Base-by-base conservation (phyloP, 2,888 invertebrate species). In the Gibbula magus region DNA sequence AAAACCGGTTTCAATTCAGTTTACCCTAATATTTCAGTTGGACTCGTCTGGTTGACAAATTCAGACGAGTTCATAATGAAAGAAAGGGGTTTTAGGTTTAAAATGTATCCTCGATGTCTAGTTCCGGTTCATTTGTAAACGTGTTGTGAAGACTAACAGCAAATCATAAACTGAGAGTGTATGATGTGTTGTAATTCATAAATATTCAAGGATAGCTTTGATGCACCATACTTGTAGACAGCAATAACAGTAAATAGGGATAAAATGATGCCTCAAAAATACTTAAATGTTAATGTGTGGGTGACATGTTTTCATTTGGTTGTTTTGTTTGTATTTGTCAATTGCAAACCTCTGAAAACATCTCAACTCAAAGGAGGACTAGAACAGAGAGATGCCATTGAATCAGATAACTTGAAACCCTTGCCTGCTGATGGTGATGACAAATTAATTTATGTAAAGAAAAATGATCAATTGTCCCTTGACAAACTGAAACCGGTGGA, bases 401-500 rank as follows among this genome's bases (percentile, higher is more conserved):
- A 67, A 29, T 67, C 67, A 35, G 35, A 67, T n/a, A 74, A 74
- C 39, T n/a, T 74, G 10, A 51, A 10, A 45, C 74, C 52, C 7
- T 20, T 74, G 2, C 16, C 20, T 39, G 45, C 10, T 20, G 52
- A 74, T 20, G 39, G 45, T 16, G 32, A 56, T 76, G 32, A 76
- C 7, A 25, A 76, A 16, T 54, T 45, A n/a, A 67, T 77, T 53
- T 8, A 18, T 13, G 35, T 56, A n/a, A 32, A 35, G 16, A 61
- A 76, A n/a, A 56, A 66, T 4, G 51, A 78, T 53, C 78, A 86
- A 25, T 22, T 84, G 8, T 78, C 88, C 0, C 79, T 86, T 1
- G 87, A 88, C 2, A 89, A 92, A 70, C 85, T 93, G 3, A 84
- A 89, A 66, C 91, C 92, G 18, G 92, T 91, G 0, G 93, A 93